These are phyloP conservation scores for Perdita meconis DNA, from an alignment of 2,888 invertebrate species.

Conservation along the genomic window DNA sequence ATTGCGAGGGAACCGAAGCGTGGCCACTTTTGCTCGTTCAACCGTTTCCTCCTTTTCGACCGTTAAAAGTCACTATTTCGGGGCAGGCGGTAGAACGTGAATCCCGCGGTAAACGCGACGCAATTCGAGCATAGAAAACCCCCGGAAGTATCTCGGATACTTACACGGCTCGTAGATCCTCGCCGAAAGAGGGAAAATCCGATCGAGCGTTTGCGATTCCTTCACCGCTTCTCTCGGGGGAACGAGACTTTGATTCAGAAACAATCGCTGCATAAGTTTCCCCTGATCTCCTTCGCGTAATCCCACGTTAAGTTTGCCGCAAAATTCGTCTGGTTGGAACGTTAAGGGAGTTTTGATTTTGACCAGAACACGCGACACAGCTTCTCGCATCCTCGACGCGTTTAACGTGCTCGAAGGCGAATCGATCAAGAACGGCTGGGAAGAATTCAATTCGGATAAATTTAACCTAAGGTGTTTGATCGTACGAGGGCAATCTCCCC, in stretches of 20 bases:
- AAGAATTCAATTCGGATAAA: background rate
- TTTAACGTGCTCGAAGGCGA: background rate
- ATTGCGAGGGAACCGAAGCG: constrained; percentile 41
- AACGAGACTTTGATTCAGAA: constrained; percentile 64
- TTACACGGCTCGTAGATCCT: constrained; percentile 66
- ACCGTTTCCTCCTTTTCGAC: constrained; percentile 51
- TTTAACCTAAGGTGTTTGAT: background rate
- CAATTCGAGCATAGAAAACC: constrained; percentile 63
- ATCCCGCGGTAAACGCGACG: constrained; percentile 58
- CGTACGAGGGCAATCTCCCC: constrained; percentile 3
- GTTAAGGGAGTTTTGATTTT: background rate
- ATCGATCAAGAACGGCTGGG: background rate
- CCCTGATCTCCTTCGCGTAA: constrained; percentile 19
- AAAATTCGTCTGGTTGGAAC: background rate
- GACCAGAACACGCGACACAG: background rate
- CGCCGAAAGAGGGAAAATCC: constrained; percentile 38
- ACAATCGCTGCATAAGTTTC: constrained; percentile 49
- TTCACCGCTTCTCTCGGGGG: constrained; percentile 19
- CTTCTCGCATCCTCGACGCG: background rate
- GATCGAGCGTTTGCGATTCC: constrained; percentile 42
- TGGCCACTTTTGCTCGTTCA: constrained; percentile 39
- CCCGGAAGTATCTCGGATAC: constrained; percentile 42
- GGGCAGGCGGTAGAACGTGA: constrained; percentile 58
- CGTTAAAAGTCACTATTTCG: constrained; percentile 69
- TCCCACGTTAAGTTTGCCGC: background rate